Percentiles rank a stretch among this genome's conserved stretches.
Conservation (phyloP, 2,797 vertebrate species). For the Sciurus carolinensis region DNA sequence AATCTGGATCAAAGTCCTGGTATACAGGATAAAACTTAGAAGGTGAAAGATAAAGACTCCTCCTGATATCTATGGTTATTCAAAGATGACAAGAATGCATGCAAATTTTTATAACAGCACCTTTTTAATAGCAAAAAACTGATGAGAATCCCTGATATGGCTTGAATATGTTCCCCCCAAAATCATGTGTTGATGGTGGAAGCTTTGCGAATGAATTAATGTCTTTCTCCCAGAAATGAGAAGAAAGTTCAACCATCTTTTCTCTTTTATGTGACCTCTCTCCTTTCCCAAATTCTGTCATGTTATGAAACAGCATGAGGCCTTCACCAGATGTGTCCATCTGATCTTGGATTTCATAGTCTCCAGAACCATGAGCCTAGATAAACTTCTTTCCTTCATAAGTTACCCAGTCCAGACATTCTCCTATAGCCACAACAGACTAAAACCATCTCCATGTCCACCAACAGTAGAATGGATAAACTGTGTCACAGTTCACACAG, state of each 20-base stretch:
- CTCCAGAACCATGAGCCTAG: neutral
- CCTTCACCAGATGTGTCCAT: neutral
- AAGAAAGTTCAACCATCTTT: neutral
- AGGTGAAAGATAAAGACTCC: conserved; percentile 25
- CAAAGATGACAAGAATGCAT: neutral
- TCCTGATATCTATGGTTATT: neutral
- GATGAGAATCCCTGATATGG: neutral
- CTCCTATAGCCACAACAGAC: neutral
- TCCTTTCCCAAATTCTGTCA: neutral
- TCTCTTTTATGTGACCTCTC: neutral
- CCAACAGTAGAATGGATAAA: conserved; percentile 25
- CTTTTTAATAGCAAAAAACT: neutral
- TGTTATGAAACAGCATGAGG: neutral
- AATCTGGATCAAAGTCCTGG: neutral
- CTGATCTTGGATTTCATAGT: neutral
- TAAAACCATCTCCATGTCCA: neutral
- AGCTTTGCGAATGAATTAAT: too few relatives aligned
- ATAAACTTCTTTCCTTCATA: neutral
- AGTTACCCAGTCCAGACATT: neutral
- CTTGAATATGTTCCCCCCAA: neutral
- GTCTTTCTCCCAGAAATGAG: neutral
- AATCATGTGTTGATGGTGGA: neutral
- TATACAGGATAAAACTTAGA: neutral
- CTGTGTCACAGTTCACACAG: neutral
- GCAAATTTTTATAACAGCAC: neutral